Conservation (phyloP, 2,113 vertebrate genomes). For the Oreotrochilus melanogaster region DNA sequence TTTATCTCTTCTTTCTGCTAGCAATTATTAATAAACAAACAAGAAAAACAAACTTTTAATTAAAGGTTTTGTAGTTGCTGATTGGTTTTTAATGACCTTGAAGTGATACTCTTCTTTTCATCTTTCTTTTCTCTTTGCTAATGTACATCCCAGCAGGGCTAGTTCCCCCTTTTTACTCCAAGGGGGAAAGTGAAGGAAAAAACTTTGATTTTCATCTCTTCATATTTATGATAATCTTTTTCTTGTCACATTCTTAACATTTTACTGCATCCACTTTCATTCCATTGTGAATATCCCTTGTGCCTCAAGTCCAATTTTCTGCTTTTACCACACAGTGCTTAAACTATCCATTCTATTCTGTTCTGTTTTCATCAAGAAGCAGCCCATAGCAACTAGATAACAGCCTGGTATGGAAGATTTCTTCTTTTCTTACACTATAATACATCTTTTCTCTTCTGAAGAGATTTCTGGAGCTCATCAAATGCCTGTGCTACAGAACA, state of each 20-base stretch:
- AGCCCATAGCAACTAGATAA: constrained; percentile 58
- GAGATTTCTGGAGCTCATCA: constrained; percentile 56
- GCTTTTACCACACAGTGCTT: constrained; percentile 38
- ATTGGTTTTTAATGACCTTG: constrained; percentile 53
- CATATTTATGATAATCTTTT: constrained; percentile 45
- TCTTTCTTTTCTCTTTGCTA: constrained; percentile 1
- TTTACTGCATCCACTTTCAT: constrained; percentile 24
- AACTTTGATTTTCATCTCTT: neutral
- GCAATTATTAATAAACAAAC: constrained; percentile 14
- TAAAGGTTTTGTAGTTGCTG: neutral
- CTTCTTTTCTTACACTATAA: constrained; percentile 54
- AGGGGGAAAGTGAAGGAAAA: neutral
- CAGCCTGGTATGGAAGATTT: constrained; percentile 34
- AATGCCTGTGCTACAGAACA: constrained; percentile 25
- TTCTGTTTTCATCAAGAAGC: constrained; percentile 50
- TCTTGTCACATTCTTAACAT: constrained; percentile 39
- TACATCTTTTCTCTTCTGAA: constrained; percentile 55
- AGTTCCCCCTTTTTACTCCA: neutral
- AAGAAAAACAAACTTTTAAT: constrained; percentile 27
- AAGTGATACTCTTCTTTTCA: constrained; percentile 8
- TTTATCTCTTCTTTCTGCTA: neutral
- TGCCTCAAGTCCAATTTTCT: constrained; percentile 59
- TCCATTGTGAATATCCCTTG: constrained; percentile 27
- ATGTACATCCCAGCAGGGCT: neutral
- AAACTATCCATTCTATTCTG: constrained; percentile 50